Evolutionary conservation across 1,140 invertebrate species (phyloP).

Genomic region (Acromyrmex heyeri): DNA sequence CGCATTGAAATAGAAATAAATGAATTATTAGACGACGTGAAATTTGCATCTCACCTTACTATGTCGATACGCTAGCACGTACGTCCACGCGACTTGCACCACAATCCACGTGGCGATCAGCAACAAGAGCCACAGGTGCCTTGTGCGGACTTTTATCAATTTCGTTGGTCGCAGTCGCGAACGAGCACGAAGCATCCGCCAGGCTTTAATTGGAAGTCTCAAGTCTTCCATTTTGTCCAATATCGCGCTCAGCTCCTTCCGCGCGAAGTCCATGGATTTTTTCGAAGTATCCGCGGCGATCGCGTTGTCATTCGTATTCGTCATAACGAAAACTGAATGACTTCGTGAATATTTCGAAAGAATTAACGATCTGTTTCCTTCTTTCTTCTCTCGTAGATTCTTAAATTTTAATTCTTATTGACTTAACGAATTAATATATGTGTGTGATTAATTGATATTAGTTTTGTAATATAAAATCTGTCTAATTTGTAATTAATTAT

Average conservation of each 20-base stretch:
- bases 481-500: conserved; percentile 27
- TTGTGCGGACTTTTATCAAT: conserved; percentile 48
- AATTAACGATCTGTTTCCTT: not conserved
- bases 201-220: conserved; percentile 40
- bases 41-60: conserved; percentile 67
- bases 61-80: conserved; percentile 49
- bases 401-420: not conserved
- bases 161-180: conserved; percentile 56
- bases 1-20: not conserved
- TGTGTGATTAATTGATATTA: not conserved
- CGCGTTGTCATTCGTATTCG: conserved; percentile 62
- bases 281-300: conserved; percentile 36
- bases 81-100: conserved; percentile 59
- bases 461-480: not conserved
- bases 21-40: not conserved
- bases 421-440: not conserved
- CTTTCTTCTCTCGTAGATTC: not conserved
- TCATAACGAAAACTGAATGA: conserved; percentile 60
- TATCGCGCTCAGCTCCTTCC: conserved; percentile 73
- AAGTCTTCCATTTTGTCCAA: conserved; percentile 70
- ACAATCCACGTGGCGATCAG: conserved; percentile 67
- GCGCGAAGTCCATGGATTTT: conserved; percentile 71
- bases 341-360: not conserved
- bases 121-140: conserved; percentile 70
- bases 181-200: conserved; percentile 59